These are phyloP conservation scores for Eremobia ochroleuca DNA, from an alignment of 2,888 invertebrate genomes.

Conservation along the genomic window DNA sequence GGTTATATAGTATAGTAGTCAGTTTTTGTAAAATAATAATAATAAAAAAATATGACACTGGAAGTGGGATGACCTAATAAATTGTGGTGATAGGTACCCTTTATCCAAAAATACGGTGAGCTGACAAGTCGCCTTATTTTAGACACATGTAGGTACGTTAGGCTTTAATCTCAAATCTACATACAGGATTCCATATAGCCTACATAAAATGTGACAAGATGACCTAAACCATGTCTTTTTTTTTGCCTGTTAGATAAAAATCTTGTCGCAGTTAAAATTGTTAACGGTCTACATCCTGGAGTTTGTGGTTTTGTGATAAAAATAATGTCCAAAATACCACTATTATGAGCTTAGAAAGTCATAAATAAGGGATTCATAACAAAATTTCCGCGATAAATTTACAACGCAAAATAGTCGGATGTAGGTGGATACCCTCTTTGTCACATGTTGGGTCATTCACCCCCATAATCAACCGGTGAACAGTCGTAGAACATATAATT, in stretches of 20 bases:
- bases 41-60: too few species aligned
- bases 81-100: background rate
- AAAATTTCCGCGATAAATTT: constrained; percentile 69
- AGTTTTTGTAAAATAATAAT: too few species aligned
- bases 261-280: constrained; percentile 61
- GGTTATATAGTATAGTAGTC: too few species aligned
- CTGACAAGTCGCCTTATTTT: background rate
- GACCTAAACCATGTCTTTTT: constrained; percentile 47
- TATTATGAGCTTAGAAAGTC: constrained; percentile 53
- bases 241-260: constrained; percentile 71
- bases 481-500: constrained; percentile 56
- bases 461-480: constrained; percentile 63
- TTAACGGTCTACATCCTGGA: constrained; percentile 71
- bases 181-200: constrained; percentile 42
- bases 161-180: constrained; percentile 52
- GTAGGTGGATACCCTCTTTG: constrained; percentile 71
- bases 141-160: background rate
- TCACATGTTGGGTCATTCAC: constrained; percentile 71
- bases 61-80: too few species aligned
- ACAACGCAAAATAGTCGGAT: constrained; percentile 71
- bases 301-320: constrained; percentile 55
- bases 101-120: background rate
- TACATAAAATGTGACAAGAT: constrained; percentile 36
- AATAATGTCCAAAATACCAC: constrained; percentile 44
- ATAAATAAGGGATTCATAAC: constrained; percentile 76